These are phyloP conservation scores for Parazoanthus darwini DNA, from an alignment of 92 coral and sea anemone genomes.

Conservation along the genomic window DNA sequence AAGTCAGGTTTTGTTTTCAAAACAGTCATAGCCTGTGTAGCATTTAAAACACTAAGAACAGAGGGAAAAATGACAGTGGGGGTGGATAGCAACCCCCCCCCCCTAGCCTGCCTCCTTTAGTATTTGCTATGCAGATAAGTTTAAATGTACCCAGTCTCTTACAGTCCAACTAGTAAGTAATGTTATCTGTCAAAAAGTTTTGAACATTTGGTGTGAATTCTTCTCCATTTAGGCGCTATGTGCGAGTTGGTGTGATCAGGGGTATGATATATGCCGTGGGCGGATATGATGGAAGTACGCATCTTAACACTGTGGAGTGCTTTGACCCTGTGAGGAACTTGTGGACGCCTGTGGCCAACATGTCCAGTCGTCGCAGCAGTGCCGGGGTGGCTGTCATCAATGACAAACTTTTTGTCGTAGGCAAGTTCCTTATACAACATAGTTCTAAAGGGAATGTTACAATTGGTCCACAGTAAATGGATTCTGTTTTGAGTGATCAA, in stretches of 20 bases:
- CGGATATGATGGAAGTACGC: slow-evolving; percentile 91
- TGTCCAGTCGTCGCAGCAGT: slow-evolving; percentile 89
- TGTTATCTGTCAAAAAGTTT: not conserved
- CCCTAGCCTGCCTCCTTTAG: too few species aligned
- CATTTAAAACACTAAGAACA: too few species aligned
- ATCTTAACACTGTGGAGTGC: slow-evolving; percentile 83
- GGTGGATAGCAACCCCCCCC: too few species aligned
- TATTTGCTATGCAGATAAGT: not conserved
- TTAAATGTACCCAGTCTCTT: not conserved
- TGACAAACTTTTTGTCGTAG: slow-evolving; percentile 78
- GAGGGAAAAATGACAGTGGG: too few species aligned
- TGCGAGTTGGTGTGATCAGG: slow-evolving; percentile 79
- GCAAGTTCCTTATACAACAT: slow-evolving; percentile 43
- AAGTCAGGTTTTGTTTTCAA: too few species aligned
- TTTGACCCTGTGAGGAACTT: slow-evolving; percentile 73
- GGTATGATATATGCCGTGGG: slow-evolving; percentile 82
- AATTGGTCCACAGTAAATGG: too few species aligned
- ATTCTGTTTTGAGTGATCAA: too few species aligned
- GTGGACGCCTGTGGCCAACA: slow-evolving; percentile 82
- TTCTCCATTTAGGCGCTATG: slow-evolving; percentile 68
- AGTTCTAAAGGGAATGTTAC: too few species aligned
- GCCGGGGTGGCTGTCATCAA: slow-evolving; percentile 86
- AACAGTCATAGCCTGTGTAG: too few species aligned
- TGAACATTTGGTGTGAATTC: not conserved
- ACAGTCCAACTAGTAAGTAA: not conserved